Conservation (phyloP, 1,140 invertebrate genomes). For the Dreissena polymorpha region DNA sequence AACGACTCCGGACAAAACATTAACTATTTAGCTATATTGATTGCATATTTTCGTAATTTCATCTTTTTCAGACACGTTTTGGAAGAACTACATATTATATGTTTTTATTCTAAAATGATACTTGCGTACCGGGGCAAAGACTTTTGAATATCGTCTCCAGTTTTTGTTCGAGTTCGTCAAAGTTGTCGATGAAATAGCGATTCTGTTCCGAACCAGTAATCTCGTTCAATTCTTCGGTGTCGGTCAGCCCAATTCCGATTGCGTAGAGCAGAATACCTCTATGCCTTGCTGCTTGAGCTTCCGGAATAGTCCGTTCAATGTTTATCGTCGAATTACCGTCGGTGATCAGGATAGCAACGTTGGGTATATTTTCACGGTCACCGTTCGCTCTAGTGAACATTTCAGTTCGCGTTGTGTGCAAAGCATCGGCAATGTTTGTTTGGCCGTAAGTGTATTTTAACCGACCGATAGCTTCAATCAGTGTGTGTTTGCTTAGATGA, state of each 20-base stretch:
- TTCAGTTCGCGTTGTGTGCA: constrained; percentile 56
- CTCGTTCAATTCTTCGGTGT: constrained; percentile 61
- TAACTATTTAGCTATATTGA: no score
- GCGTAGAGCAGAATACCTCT: constrained; percentile 63
- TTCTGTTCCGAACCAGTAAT: constrained; percentile 60
- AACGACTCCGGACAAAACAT: no score
- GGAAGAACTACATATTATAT: no score
- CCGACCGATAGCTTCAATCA: constrained; percentile 53
- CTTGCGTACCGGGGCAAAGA: constrained; percentile 50
- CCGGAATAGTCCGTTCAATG: constrained; percentile 47
- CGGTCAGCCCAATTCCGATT: constrained; percentile 64
- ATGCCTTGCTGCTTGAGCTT: constrained; percentile 54
- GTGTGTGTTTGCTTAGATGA: constrained; percentile 41
- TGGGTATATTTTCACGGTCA: constrained; percentile 58
- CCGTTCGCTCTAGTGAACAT: constrained; percentile 61
- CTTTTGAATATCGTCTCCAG: constrained; percentile 40
- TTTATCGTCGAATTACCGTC: constrained; percentile 65
- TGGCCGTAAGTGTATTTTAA: constrained; percentile 62
- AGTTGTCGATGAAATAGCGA: constrained; percentile 60
- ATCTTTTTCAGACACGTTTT: no score
- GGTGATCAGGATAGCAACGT: constrained; percentile 66
- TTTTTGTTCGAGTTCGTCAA: constrained; percentile 55
- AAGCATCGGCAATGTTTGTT: constrained; percentile 65
- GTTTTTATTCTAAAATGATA: no score
- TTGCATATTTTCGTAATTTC: no score